Base-by-base conservation (phyloP, 2,888 invertebrate species). In the Endomychus coccineus region DNA sequence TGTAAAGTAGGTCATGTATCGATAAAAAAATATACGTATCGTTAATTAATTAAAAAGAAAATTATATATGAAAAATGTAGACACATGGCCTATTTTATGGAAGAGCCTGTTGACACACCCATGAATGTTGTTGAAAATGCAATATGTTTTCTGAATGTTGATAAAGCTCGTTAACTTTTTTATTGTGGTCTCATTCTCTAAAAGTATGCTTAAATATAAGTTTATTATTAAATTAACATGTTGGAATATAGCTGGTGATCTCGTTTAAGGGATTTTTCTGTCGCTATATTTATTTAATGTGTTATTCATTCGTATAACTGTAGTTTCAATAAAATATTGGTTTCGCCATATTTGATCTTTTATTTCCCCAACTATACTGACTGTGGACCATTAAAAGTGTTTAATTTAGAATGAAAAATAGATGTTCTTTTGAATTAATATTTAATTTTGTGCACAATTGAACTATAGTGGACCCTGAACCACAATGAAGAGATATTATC, bases 291-390 rank as follows among this genome's bases (percentile, higher is more conserved):
- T 54, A 47, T 59, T 56, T 51, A 50, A 55, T 59, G 61, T 62
- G 61, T 62, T 62, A 58, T 56, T 58, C 54, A 58, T 61, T 58
- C 58, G 53, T 60, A 62, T 60, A 57, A 58, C 55, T 53, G 62
- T 64, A 64, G 61, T 62, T 62, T 62, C 56, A 63, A 62, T 61
- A 63, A 59, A 62, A 60, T 55, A 58, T 56, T 56, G 57, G 59
- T 58, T 28, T 34, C 7, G 12, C 33, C 27, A 14, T 25, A 10
- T 19, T 19, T n/a, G n/a, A n/a, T 19, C 21, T 19, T 19, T 19
- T 19, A n/a, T 19, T 19, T 19, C 6, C 6, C 21, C n/a, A 7
- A 19, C 21, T n/a, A 19, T n/a, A 7, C 21, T n/a, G n/a, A n/a
- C n/a, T n/a, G n/a, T n/a, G n/a, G n/a, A n/a, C n/a, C n/a, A n/a